Evolutionary conservation across 2,113 vertebrate species (phyloP).

Genomic region (Coregonus clupeaformis): DNA sequence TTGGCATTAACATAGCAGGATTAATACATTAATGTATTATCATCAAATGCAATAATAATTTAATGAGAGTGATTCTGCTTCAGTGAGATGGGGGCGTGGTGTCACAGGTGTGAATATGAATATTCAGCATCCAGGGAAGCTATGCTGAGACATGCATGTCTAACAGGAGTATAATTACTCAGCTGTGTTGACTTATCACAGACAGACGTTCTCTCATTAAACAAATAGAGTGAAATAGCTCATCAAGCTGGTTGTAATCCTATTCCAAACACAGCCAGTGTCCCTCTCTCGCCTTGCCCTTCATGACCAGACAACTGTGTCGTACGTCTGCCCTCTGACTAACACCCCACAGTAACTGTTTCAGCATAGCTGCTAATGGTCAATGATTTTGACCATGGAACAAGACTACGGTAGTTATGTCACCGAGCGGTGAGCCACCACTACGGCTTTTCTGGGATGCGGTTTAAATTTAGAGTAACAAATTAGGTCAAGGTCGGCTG

Average conservation of each 20-base stretch:
- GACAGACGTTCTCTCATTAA: conserved; percentile 21
- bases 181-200: conserved; percentile 1
- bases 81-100: neutral
- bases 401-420: conserved; percentile 16
- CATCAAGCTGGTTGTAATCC: conserved; percentile 9
- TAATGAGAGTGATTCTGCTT: neutral
- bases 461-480: conserved; percentile 46
- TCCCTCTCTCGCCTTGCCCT: neutral
- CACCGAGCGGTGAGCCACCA: neutral
- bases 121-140: conserved; percentile 4
- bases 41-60: no score
- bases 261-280: conserved; percentile 9
- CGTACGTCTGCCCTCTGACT: neutral
- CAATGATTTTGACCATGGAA: conserved; percentile 1
- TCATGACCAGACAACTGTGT: neutral
- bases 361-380: conserved; percentile 5
- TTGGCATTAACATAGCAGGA: neutral
- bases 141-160: neutral
- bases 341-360: neutral
- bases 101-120: neutral
- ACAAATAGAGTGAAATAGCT: conserved; percentile 16
- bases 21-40: no score
- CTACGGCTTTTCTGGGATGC: conserved; percentile 10
- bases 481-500: conserved; percentile 46
- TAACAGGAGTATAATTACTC: conserved; percentile 9